Evolutionary conservation across 2,797 vertebrate genomes (phyloP), one percentile per base, ranked within the genome.

Genomic region (Varecia variegata): DNA sequence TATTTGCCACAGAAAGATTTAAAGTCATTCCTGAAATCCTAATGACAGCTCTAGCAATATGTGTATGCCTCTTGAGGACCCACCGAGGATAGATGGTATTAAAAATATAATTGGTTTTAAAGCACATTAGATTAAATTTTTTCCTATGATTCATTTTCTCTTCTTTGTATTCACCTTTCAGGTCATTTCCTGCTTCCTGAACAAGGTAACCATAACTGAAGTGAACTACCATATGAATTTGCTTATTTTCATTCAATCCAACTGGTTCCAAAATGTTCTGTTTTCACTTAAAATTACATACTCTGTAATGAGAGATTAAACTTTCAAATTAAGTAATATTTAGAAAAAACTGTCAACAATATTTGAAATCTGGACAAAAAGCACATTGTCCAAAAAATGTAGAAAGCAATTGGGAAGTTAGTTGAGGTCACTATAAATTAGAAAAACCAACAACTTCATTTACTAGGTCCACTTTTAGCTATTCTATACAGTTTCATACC

Each of bases 91-190:
- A 94, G 90, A 98, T 7, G 82, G 70, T 90, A 98, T 98, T 98
- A 98, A 98, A 98, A 98, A 97, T 87, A 97, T 98, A 98, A 98
- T 98, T 98, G 95, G 68, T 93, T 98, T 98, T 98, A 98, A 98
- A 98, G 88, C 35, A 97, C 92, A 38, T 94, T 98, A 98, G 92
- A 98, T 98, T 98, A 97, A 97, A 92, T 67, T 94, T 98, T 98
- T 98, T 93, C 82, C 56, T 92, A 54, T 88, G 87, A 97, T 98
- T 98, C 98, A 97, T n/a, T 23, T n/a, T 95, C 47, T 90, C 67
- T 96, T 95, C 93, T 98, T 98, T 97, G 40, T 94, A 97, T 96
- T 97, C 97, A 96, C 77, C 54, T 97, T 95, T 97, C 58, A 97
- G 96, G 67, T 97, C 97, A 93, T 95, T 98, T 98, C 91, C 27